phyloP scores from a whole-genome alignment of 2,113 vertebrate genomes.

The Dolichallabes microphthalmus region DNA sequence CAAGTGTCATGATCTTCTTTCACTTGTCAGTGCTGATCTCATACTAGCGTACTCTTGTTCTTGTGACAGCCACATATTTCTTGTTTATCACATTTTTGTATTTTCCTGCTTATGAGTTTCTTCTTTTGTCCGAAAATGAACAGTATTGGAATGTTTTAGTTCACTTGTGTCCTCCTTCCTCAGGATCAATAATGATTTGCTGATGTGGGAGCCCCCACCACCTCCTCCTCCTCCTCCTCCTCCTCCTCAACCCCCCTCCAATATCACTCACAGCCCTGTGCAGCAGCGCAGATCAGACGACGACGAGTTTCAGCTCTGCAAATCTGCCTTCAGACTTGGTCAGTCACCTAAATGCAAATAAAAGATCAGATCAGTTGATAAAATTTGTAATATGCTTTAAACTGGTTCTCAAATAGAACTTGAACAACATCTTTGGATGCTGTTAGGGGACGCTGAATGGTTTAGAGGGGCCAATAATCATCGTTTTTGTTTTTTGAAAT shows the following conservation, averaged over 20 bases:
- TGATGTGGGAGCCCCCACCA: constrained; percentile 84
- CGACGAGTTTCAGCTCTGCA: constrained; percentile 85
- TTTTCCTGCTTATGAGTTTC: neutral
- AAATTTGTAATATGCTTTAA: neutral
- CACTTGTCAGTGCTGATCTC: neutral
- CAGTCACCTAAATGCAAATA: constrained; percentile 40
- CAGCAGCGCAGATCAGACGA: constrained; percentile 59
- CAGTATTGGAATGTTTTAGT: neutral
- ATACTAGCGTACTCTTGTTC: neutral
- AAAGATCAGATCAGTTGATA: neutral
- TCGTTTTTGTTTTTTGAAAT: neutral
- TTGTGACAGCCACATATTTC: neutral
- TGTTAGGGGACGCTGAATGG: neutral
- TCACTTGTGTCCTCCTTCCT: neutral
- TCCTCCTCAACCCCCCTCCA: constrained; percentile 42
- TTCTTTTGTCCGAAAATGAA: neutral
- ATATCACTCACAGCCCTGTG: constrained; percentile 50
- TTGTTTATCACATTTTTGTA: neutral
- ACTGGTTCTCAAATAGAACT: neutral
- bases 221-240: constrained; percentile 57
- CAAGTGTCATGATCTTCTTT: neutral
- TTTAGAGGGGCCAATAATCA: neutral
- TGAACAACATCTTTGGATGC: neutral
- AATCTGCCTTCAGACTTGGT: constrained; percentile 87
- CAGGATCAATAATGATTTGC: constrained; percentile 89